A percentile compares a stretch with the other conserved stretches of the same genome.
phyloP scores from a whole-genome alignment of 2,888 invertebrate genomes.

The Xylocampa areola region DNA sequence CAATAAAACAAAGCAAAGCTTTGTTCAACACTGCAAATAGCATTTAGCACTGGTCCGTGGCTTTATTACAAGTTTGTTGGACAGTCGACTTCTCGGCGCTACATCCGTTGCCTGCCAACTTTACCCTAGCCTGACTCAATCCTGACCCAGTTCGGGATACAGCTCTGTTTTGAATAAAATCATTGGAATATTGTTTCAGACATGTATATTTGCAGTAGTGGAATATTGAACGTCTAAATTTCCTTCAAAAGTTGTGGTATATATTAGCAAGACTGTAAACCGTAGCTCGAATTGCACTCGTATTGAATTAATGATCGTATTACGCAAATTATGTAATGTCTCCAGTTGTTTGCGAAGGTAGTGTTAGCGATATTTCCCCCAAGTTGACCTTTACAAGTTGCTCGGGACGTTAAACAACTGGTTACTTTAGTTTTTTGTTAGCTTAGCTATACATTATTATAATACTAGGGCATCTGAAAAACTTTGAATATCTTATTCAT shows the following conservation, averaged over 20 bases:
- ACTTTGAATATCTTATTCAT: constrained; percentile 18
- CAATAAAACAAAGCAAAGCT: constrained; percentile 49
- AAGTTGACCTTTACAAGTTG: constrained; percentile 26
- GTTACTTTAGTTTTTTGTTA: constrained; percentile 36
- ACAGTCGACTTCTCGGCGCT: constrained; percentile 56
- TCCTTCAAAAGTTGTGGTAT: constrained; percentile 1
- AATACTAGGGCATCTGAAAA: constrained; percentile 4
- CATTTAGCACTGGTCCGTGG: constrained; percentile 55
- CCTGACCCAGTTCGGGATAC: constrained; percentile 58
- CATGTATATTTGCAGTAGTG: constrained; percentile 24
- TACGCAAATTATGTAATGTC: constrained; percentile 14
- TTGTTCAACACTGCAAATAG: constrained; percentile 54
- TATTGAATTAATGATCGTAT: constrained; percentile 18
- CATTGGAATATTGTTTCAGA: constrained; percentile 45
- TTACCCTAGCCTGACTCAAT: constrained; percentile 59
- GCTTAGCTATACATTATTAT: neutral
- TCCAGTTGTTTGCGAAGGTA: constrained; percentile 15
- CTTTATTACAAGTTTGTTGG: constrained; percentile 67
- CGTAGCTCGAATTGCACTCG: constrained; percentile 18
- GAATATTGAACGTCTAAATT: constrained; percentile 1
- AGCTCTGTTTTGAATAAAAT: constrained; percentile 45
- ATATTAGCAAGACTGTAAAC: constrained; percentile 11
- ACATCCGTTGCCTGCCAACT: constrained; percentile 65
- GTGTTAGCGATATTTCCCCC: constrained; percentile 29
- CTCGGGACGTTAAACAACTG: constrained; percentile 24